These are phyloP conservation scores for Argya squamiceps DNA, from an alignment of 2,797 vertebrate genomes.

Conservation along the genomic window DNA sequence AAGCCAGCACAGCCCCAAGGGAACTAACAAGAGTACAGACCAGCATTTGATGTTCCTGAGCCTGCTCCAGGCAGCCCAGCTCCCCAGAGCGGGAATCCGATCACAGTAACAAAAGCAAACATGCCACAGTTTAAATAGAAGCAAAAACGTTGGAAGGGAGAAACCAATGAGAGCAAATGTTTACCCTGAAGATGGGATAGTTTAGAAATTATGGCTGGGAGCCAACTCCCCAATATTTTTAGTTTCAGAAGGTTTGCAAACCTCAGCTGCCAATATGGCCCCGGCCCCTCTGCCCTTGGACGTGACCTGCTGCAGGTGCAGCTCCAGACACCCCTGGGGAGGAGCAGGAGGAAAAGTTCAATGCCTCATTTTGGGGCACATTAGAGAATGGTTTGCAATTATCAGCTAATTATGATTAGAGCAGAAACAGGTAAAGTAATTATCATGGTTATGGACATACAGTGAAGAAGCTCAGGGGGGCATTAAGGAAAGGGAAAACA, in stretches of 20 bases:
- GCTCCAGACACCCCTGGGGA: background rate
- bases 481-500: background rate
- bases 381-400: background rate
- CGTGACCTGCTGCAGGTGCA: fast-evolving
- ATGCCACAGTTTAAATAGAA: slow-evolving; percentile 11
- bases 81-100: background rate
- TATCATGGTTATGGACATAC: background rate
- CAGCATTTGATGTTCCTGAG: background rate
- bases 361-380: background rate
- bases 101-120: slow-evolving; percentile 14
- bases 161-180: background rate
- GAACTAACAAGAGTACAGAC: background rate
- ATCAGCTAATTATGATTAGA: background rate
- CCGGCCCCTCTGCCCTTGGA: background rate
- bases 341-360: background rate
- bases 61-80: background rate
- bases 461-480: background rate
- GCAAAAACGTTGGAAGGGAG: background rate
- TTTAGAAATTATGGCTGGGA: background rate
- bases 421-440: background rate
- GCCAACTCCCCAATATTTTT: background rate
- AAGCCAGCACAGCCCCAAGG: background rate
- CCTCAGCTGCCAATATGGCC: background rate
- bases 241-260: background rate
- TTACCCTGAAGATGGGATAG: background rate